Conservation (phyloP, 2,797 vertebrate species). For the Cephalopachus bancanus region DNA sequence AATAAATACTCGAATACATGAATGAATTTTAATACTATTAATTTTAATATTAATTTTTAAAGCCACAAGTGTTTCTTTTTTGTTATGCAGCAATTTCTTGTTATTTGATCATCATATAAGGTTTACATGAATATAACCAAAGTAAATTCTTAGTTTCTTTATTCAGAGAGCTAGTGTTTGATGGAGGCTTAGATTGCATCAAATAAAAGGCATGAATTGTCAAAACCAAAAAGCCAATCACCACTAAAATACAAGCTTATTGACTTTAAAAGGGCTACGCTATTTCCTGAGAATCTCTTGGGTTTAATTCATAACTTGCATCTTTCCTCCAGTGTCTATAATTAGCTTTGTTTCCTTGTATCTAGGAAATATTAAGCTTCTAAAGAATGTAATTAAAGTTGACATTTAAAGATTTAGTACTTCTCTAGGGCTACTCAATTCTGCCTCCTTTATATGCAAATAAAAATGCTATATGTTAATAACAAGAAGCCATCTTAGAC, state of each 20-base stretch:
- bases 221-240: neutral
- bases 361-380: neutral
- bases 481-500: neutral
- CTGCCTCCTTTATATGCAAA: constrained; percentile 5
- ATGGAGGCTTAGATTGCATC: neutral
- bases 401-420: constrained; percentile 26
- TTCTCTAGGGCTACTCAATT: neutral
- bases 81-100: neutral
- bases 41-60: neutral
- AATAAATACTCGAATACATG: neutral
- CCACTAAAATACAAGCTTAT: neutral
- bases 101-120: neutral
- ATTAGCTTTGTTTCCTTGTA: neutral
- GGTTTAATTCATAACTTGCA: neutral
- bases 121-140: neutral
- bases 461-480: neutral
- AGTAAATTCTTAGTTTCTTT: neutral
- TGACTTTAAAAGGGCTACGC: neutral
- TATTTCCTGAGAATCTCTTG: neutral
- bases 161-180: neutral
- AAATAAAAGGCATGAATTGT: constrained; percentile 6
- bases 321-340: neutral
- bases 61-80: neutral
- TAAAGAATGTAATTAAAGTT: neutral
- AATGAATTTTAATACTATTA: neutral